A percentile compares a stretch with the other conserved stretches of the same genome.
These are phyloP conservation scores for Petrocephalus schoutedeni DNA, from an alignment of 2,797 vertebrate genomes.

Conservation along the genomic window DNA sequence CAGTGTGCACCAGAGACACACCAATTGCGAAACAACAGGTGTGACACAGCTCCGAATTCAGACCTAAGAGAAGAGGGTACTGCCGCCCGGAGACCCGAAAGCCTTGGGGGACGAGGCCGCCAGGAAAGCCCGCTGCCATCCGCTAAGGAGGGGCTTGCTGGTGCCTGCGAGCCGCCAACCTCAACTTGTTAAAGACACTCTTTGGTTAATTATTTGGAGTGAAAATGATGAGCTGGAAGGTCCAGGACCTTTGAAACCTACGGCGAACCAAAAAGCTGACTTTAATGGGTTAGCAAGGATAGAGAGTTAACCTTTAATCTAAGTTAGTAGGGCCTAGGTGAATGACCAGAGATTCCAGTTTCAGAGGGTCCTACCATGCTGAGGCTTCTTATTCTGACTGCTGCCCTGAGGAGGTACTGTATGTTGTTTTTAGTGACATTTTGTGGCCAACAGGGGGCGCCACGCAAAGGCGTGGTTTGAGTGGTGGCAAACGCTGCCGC, in stretches of 20 bases:
- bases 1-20: not conserved
- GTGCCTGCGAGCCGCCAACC: not conserved
- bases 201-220: not conserved
- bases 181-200: not conserved
- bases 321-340: not conserved
- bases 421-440: not conserved
- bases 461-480: not conserved
- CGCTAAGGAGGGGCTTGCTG: not conserved
- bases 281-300: not conserved
- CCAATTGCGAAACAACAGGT: not conserved
- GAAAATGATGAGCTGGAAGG: not conserved
- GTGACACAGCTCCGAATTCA: not conserved
- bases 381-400: not conserved
- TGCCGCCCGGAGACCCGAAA: not conserved
- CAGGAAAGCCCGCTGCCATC: not conserved
- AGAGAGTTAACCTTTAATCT: not conserved
- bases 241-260: not conserved
- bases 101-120: not conserved
- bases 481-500: not conserved
- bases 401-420: not conserved
- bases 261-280: not conserved
- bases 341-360: not conserved
- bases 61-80: not conserved
- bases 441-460: not conserved
- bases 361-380: not conserved